A percentile compares a stretch with the other conserved stretches of the same genome.
These are phyloP conservation scores for Panthera tigris DNA, from an alignment of 2,113 vertebrate genomes.

Conservation along the genomic window DNA sequence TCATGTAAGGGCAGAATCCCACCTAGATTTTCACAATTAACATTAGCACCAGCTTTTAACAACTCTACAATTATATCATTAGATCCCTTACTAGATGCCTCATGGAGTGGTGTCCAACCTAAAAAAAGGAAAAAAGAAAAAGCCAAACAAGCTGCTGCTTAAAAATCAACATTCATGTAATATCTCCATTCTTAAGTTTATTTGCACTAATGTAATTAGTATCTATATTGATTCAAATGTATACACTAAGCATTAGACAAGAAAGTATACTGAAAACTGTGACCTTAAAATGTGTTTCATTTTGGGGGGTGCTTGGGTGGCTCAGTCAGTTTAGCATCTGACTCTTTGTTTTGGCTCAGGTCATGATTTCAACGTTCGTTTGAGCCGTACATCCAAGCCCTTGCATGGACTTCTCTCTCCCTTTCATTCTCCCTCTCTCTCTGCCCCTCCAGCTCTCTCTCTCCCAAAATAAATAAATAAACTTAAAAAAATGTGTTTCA, in stretches of 20 bases:
- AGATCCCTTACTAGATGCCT: constrained; percentile 83
- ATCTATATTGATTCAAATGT: neutral
- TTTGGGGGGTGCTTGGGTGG: too few relatives aligned
- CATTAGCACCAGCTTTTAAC: constrained; percentile 88
- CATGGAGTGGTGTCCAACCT: constrained; percentile 93
- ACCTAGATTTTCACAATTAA: constrained; percentile 83
- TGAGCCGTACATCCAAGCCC: too few relatives aligned
- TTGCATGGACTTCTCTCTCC: too few relatives aligned
- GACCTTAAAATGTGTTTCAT: neutral
- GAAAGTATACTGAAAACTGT: constrained; percentile 10
- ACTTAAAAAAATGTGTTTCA: neutral
- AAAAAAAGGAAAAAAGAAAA: constrained; percentile 61
- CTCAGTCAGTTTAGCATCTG: too few relatives aligned
- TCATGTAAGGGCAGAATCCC: constrained; percentile 89
- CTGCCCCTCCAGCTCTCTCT: too few relatives aligned
- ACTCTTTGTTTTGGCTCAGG: too few relatives aligned
- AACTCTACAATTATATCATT: constrained; percentile 85
- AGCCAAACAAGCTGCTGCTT: neutral
- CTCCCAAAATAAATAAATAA: too few relatives aligned
- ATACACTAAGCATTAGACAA: neutral
- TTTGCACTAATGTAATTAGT: neutral
- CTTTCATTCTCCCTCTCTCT: too few relatives aligned
- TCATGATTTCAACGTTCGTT: too few relatives aligned
- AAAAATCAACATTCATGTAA: neutral
- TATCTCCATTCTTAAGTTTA: neutral